These are phyloP conservation scores for Myotis brandtii DNA, from an alignment of 2,113 vertebrate species.

Conservation along the genomic window DNA sequence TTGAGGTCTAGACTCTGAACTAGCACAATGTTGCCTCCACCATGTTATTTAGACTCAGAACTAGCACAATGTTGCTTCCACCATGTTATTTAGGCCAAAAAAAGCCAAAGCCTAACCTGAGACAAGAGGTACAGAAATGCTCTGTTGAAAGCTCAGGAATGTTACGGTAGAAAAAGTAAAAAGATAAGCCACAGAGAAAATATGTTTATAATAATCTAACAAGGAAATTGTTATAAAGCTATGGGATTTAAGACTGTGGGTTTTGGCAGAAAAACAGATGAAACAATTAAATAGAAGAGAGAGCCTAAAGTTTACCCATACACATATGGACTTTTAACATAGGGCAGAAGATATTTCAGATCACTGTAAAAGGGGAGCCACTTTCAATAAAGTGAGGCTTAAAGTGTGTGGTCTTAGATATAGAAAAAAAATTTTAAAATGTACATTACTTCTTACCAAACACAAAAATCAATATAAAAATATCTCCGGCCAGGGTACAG, in stretches of 20 bases:
- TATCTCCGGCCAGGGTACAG: background rate
- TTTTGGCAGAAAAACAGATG: slow-evolving; percentile 32
- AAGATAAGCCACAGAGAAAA: background rate
- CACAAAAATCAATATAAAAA: slow-evolving; percentile 61
- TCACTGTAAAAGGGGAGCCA: background rate
- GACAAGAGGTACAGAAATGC: background rate
- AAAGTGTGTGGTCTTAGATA: slow-evolving; percentile 50
- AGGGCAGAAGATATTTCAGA: background rate
- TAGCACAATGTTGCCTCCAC: too few relatives aligned
- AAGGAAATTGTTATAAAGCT: background rate
- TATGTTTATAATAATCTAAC: background rate
- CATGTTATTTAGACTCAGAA: background rate
- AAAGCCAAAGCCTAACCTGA: background rate
- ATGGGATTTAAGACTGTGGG: background rate
- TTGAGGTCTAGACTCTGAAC: background rate
- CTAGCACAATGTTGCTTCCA: background rate
- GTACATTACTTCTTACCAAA: background rate
- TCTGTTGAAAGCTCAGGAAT: background rate
- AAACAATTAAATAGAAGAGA: slow-evolving; percentile 5
- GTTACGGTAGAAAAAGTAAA: background rate
- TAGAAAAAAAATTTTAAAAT: background rate
- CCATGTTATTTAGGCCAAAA: background rate
- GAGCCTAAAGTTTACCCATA: background rate
- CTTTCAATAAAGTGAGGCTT: slow-evolving; percentile 6
- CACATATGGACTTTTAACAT: background rate